Conservation (phyloP, 1,140 invertebrate genomes). For the Aphidius ervi region DNA sequence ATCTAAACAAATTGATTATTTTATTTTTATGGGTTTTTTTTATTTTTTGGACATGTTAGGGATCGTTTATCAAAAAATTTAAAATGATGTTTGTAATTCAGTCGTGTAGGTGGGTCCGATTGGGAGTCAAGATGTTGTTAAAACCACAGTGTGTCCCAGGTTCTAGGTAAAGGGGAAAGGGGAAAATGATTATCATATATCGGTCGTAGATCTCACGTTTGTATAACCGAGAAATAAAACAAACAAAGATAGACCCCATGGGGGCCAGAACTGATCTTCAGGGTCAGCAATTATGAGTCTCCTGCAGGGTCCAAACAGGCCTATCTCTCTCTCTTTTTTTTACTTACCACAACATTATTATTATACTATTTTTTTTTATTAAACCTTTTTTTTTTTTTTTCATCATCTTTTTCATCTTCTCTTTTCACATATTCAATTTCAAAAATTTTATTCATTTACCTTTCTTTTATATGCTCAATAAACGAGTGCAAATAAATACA, state of each 20-base stretch:
- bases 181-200: slow-evolving; percentile 52
- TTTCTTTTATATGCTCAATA: no score
- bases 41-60: neutral
- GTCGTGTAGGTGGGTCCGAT: slow-evolving; percentile 13
- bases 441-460: no score
- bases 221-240: slow-evolving; percentile 54
- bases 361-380: slow-evolving; percentile 16
- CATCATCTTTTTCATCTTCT: neutral
- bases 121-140: slow-evolving; percentile 12
- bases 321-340: slow-evolving; percentile 15
- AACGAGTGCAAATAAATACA: no score
- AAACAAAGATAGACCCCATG: slow-evolving; percentile 52
- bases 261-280: slow-evolving; percentile 48
- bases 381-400: neutral
- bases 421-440: no score
- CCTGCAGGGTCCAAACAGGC: slow-evolving; percentile 43
- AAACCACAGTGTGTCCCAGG: slow-evolving; percentile 2
- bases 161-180: slow-evolving; percentile 19
- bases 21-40: no score
- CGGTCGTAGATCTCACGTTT: slow-evolving; percentile 53
- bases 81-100: slow-evolving; percentile 13
- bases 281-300: slow-evolving; percentile 54
- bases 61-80: slow-evolving; percentile 4
- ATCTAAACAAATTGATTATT: no score
- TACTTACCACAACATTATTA: neutral